phyloP scores from a whole-genome alignment of 1,140 invertebrate species.

The Tenebrio molitor region DNA sequence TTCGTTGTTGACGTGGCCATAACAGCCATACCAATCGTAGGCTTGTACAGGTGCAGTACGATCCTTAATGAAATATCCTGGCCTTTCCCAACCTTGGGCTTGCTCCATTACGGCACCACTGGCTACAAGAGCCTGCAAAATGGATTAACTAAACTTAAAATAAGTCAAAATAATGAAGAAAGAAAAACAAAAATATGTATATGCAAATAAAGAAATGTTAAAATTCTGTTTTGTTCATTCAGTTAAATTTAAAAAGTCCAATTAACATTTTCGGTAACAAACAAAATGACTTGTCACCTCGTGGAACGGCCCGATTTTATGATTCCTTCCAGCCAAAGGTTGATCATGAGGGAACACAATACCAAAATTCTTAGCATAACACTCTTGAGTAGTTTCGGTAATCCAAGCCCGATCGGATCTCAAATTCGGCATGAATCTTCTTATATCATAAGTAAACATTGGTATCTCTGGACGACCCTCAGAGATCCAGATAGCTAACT shows the following conservation, averaged over 20 bases:
- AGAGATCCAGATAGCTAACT: slow-evolving; percentile 87
- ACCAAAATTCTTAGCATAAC: slow-evolving; percentile 89
- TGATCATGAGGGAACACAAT: slow-evolving; percentile 89
- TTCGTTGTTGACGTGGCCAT: slow-evolving; percentile 75
- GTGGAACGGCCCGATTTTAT: slow-evolving; percentile 78
- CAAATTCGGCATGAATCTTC: slow-evolving; percentile 81
- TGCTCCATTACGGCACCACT: slow-evolving; percentile 88
- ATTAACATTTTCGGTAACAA: slow-evolving; percentile 5
- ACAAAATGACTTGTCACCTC: slow-evolving; percentile 66
- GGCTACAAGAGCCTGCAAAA: slow-evolving; percentile 76
- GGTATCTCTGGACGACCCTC: slow-evolving; percentile 84
- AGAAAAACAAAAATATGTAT: too few species aligned
- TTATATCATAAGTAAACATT: slow-evolving; percentile 89
- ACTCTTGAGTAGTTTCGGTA: slow-evolving; percentile 85
- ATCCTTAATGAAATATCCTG: slow-evolving; percentile 76
- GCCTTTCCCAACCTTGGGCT: slow-evolving; percentile 88
- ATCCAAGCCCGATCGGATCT: slow-evolving; percentile 79
- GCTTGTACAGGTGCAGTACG: slow-evolving; percentile 70
- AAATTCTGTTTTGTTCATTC: too few species aligned
- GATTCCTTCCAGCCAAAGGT: slow-evolving; percentile 83
- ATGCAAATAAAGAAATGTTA: too few species aligned
- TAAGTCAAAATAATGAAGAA: slow-evolving; percentile 19
- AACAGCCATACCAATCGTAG: slow-evolving; percentile 89
- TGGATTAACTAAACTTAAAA: too few species aligned
- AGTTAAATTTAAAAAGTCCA: slow-evolving; percentile 16